phyloP scores from a whole-genome alignment of 2,888 invertebrate genomes.

The Lycophotia porphyrea region DNA sequence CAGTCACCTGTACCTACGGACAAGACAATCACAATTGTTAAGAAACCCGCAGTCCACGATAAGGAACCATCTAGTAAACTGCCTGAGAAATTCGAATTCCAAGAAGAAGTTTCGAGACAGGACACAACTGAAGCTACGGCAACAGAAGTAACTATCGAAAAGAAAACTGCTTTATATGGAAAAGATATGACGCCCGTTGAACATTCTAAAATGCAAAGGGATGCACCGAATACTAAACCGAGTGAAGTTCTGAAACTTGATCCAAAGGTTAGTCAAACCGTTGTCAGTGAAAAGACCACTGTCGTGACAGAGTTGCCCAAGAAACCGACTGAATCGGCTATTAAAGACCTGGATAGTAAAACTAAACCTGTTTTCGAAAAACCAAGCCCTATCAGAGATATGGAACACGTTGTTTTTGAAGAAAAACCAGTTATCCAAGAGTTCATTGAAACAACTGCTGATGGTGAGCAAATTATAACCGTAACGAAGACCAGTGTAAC shows the following conservation, averaged over 20 bases:
- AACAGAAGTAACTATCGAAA: slow-evolving; percentile 51
- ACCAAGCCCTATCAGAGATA: slow-evolving; percentile 55
- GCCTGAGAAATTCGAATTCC: slow-evolving; percentile 34
- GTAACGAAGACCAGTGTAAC: slow-evolving; percentile 74
- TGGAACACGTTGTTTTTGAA: slow-evolving; percentile 66
- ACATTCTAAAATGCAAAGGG: slow-evolving; percentile 20
- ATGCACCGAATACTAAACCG: slow-evolving; percentile 16
- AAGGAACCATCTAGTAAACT: slow-evolving; percentile 44
- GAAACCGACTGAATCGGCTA: slow-evolving; percentile 27
- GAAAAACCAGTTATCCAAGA: slow-evolving; percentile 73
- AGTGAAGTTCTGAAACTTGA: slow-evolving; percentile 23
- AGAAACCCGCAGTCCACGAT: slow-evolving; percentile 34
- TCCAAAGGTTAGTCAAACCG: slow-evolving; percentile 27
- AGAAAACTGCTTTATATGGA: slow-evolving; percentile 59
- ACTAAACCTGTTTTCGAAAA: slow-evolving; percentile 46
- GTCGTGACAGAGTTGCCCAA: slow-evolving; percentile 29
- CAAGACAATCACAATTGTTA: slow-evolving; percentile 32
- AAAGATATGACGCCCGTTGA: slow-evolving; percentile 36
- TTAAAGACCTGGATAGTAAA: slow-evolving; percentile 30
- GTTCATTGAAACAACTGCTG: slow-evolving; percentile 68
- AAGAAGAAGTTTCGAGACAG: slow-evolving; percentile 46
- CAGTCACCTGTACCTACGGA: slow-evolving; percentile 21
- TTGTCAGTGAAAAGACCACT: slow-evolving; percentile 35
- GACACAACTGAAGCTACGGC: slow-evolving; percentile 26
- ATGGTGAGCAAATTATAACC: slow-evolving; percentile 74